Evolutionary conservation across 2,888 invertebrate genomes (phyloP), one percentile per base, ranked within the genome.

Genomic region (Pachliopta kotzebuea): DNA sequence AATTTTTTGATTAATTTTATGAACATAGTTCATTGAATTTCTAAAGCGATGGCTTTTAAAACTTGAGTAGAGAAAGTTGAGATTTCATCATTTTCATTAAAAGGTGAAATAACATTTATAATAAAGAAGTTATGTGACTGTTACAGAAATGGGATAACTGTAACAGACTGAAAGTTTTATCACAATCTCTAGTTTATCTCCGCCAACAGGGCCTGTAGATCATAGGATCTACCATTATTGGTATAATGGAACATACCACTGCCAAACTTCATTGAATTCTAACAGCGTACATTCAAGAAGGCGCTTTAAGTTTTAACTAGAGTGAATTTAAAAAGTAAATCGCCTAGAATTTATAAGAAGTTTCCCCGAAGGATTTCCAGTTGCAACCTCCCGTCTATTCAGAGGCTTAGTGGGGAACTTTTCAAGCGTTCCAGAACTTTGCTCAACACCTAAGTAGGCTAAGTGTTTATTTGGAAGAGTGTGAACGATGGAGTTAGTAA

Each of bases 281-380:
- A 63, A 57, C 24, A 18, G 57, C 53, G 42, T 62, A 42, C 45
- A 45, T 63, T 63, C 57, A 53, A 63, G 53, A n/a, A 42, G 56
- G 59, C 37, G 63, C 58, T 63, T 57, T 55, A 63, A 63, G 59
- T 63, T 63, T 59, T 59, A 63, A 63, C 59, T 63, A 59, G 63
- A 63, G 55, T 59, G 59, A 63, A 50, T 63, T 63, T 59, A 31
- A 63, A 59, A 63, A 63, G 63, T 59, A 63, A 63, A 63, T 63
- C 63, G 63, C 55, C 55, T 55, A 63, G 63, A 63, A 59, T 63
- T 59, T 59, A 63, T 63, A 55, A 58, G 59, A 63, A 63, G 59
- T 63, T 63, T 63, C 55, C 21, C 11, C 23, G 54, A 31, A 63
- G 59, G 59, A 63, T 63, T 63, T 63, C 53, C 55, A 63, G 63